Conservation (phyloP, 2,888 invertebrate species). For the Pyrrhia umbra region DNA sequence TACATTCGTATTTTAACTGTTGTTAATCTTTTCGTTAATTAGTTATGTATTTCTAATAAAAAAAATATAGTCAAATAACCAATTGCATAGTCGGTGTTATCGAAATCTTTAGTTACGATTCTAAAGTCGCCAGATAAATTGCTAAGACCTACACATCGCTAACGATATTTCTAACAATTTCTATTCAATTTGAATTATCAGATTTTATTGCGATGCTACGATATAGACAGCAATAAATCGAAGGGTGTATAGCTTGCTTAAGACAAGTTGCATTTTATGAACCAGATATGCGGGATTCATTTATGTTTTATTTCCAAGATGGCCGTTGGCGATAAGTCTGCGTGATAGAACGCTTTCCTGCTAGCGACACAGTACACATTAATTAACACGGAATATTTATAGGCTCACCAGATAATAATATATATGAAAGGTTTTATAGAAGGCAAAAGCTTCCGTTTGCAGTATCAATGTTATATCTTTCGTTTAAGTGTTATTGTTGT, state of each 20-base stretch:
- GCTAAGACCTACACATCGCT: slow-evolving; percentile 35
- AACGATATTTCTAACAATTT: slow-evolving; percentile 53
- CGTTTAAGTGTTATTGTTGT: slow-evolving; percentile 4
- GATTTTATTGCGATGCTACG: slow-evolving; percentile 37
- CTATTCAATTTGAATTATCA: slow-evolving; percentile 53
- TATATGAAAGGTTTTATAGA: slow-evolving; percentile 44
- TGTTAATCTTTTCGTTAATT: too few species aligned
- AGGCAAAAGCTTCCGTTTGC: slow-evolving; percentile 44
- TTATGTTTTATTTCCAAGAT: slow-evolving; percentile 66
- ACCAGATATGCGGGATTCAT: slow-evolving; percentile 64
- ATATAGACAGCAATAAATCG: slow-evolving; percentile 46
- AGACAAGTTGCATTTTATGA: slow-evolving; percentile 59
- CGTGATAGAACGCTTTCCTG: slow-evolving; percentile 65
- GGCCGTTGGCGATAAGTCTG: slow-evolving; percentile 56
- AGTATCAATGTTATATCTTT: slow-evolving; percentile 3
- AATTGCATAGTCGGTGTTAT: slow-evolving; percentile 26
- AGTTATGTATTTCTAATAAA: too few species aligned
- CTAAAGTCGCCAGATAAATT: slow-evolving; percentile 42
- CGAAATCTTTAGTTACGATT: slow-evolving; percentile 44
- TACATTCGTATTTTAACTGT: too few species aligned
- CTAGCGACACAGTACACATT: slow-evolving; percentile 57
- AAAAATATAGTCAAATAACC: too few species aligned
- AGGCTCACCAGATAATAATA: slow-evolving; percentile 33
- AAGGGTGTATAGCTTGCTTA: slow-evolving; percentile 52
- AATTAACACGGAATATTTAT: slow-evolving; percentile 62